phyloP scores from a whole-genome alignment of 2,888 invertebrate species.

The Drosophila nr. fundita region DNA sequence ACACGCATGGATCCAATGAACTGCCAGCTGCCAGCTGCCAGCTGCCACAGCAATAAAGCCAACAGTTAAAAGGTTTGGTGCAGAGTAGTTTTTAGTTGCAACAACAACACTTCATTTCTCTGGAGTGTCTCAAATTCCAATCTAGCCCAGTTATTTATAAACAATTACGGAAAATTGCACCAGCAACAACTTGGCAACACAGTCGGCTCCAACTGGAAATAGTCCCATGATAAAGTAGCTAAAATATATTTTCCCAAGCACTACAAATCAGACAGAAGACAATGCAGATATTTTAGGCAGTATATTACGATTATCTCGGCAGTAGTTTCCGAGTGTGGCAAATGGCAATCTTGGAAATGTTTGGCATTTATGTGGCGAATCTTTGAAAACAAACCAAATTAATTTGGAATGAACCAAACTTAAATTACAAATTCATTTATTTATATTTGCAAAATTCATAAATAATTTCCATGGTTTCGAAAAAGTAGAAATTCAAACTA shows the following conservation, averaged over 20 bases:
- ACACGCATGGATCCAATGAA: conserved; percentile 18
- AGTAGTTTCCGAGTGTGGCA: neutral
- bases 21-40: conserved; percentile 26
- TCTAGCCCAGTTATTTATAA: conserved; percentile 20
- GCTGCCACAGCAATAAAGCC: conserved; percentile 4
- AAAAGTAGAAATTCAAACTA: no score
- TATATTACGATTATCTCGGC: neutral
- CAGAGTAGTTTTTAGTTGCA: neutral
- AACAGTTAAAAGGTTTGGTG: neutral
- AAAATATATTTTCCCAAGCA: neutral
- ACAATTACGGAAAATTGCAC: conserved; percentile 5
- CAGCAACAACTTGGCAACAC: neutral
- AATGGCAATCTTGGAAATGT: neutral
- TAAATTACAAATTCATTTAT: neutral
- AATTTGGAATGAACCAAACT: no score
- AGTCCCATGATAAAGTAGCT: conserved; percentile 12
- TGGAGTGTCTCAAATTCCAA: conserved; percentile 32
- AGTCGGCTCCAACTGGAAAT: neutral
- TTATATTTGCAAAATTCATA: neutral
- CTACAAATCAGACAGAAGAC: neutral
- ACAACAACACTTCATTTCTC: conserved; percentile 1
- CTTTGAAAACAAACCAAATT: neutral
- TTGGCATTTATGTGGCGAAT: neutral
- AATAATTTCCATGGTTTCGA: neutral
- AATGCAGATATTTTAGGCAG: neutral